A percentile compares a stretch with the other conserved stretches of the same genome.
Conservation (phyloP, 2,113 vertebrate species). For the Siphamia tubifer region DNA sequence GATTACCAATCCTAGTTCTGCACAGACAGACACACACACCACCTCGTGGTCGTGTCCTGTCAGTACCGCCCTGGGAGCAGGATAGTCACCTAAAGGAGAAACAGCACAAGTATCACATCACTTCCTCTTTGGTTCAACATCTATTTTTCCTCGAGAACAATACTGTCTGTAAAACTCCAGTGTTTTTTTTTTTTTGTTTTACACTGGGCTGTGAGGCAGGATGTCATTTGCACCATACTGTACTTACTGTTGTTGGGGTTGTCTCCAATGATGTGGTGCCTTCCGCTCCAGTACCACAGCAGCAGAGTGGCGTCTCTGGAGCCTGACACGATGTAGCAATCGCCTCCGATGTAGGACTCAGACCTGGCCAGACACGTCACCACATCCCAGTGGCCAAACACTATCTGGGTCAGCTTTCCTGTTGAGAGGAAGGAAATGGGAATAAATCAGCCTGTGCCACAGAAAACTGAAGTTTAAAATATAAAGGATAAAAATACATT, state of each 20-base stretch:
- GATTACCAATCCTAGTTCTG: constrained; percentile 96
- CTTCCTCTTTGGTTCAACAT: too few species aligned
- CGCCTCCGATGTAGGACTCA: constrained; percentile 97
- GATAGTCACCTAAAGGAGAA: constrained; percentile 90
- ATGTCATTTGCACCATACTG: not conserved
- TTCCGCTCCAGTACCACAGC: constrained; percentile 98
- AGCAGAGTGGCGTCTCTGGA: constrained; percentile 95
- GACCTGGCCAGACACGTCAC: constrained; percentile 97
- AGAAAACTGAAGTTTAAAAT: not conserved
- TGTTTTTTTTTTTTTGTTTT: too few species aligned
- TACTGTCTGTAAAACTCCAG: not conserved
- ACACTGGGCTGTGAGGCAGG: too few species aligned
- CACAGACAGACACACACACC: constrained; percentile 94
- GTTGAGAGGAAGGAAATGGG: not conserved
- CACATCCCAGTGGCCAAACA: constrained; percentile 99
- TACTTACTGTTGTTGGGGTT: constrained; percentile 98
- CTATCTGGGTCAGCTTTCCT: constrained; percentile 97
- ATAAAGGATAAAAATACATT: not conserved
- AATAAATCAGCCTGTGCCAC: not conserved
- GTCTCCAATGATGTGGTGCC: constrained; percentile 98
- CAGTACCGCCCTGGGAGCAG: constrained; percentile 93
- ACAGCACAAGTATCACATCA: not conserved
- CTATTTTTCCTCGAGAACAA: too few species aligned
- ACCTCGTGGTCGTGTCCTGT: constrained; percentile 98
- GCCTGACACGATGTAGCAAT: constrained; percentile 98